phyloP scores from a whole-genome alignment of 2,888 invertebrate genomes.

The Lamellibrachia columna region DNA sequence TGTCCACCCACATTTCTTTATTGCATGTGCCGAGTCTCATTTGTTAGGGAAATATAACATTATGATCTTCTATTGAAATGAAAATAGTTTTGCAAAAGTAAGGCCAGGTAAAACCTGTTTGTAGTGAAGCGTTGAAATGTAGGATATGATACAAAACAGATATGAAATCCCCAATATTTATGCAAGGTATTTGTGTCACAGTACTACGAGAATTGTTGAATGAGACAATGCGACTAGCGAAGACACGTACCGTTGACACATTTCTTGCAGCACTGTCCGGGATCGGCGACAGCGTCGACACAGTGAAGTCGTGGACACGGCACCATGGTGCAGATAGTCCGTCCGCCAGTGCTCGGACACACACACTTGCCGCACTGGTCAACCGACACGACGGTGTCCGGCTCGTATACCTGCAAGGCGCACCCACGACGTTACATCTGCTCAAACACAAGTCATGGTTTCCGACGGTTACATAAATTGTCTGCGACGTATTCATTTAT shows the following conservation, averaged over 20 bases:
- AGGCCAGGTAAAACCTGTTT: neutral
- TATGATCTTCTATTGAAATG: neutral
- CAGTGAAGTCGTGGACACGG: conserved; percentile 30
- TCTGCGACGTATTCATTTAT: too few relatives aligned
- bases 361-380: conserved; percentile 28
- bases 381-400: conserved; percentile 25
- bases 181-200: neutral
- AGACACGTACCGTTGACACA: conserved; percentile 32
- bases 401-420: conserved; percentile 23
- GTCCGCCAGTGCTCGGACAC: conserved; percentile 35
- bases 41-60: neutral
- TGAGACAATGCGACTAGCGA: neutral
- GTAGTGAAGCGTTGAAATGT: neutral
- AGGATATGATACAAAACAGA: too few relatives aligned
- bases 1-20: neutral
- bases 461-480: too few relatives aligned
- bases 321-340: conserved; percentile 29
- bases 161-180: neutral
- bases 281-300: conserved; percentile 31
- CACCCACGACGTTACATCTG: neutral
- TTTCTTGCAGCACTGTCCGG: conserved; percentile 30
- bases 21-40: neutral
- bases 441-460: too few relatives aligned
- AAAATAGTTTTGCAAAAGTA: too few relatives aligned
- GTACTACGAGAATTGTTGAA: neutral